A percentile compares a stretch with the other conserved stretches of the same genome.
Conservation (phyloP, 2,888 invertebrate species). For the Galeruca laticollis region DNA sequence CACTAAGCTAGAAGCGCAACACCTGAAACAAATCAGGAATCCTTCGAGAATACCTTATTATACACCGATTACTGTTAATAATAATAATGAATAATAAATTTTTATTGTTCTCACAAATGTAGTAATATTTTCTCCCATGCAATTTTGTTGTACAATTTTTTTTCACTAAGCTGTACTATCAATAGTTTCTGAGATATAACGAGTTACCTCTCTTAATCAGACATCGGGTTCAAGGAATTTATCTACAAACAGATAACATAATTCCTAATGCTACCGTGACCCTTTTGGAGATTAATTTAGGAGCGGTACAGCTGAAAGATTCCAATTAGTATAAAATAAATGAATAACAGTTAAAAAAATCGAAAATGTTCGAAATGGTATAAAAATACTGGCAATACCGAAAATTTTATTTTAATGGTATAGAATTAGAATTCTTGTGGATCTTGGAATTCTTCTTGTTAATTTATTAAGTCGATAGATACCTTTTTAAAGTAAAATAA, state of each 20-base stretch:
- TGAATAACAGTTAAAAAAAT: conserved; percentile 7
- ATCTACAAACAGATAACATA: conserved; percentile 34
- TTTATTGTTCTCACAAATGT: too few species aligned
- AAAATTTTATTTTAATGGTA: conserved; percentile 24
- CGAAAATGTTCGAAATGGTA: conserved; percentile 15
- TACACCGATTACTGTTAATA: too few species aligned
- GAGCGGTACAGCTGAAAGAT: conserved; percentile 36
- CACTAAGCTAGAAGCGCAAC: too few species aligned
- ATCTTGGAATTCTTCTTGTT: conserved; percentile 3
- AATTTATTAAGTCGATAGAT: neutral
- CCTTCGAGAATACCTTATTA: too few species aligned
- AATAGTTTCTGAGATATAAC: too few species aligned
- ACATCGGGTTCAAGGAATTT: conserved; percentile 29
- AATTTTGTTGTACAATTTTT: too few species aligned
- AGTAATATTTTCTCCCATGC: too few species aligned
- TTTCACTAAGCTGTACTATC: too few species aligned
- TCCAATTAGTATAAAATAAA: conserved; percentile 35
- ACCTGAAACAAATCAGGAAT: too few species aligned
- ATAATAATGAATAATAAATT: too few species aligned
- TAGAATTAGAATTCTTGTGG: conserved; percentile 4
- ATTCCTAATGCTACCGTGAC: conserved; percentile 37
- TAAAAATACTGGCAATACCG: conserved; percentile 20
- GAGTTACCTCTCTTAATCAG: too few species aligned
- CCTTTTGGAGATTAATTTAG: conserved; percentile 21
- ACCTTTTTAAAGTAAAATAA: too few species aligned